A percentile compares a stretch with the other conserved stretches of the same genome.
Evolutionary conservation across 2,888 invertebrate genomes (phyloP).

Genomic region (Agrochola lychnidis): DNA sequence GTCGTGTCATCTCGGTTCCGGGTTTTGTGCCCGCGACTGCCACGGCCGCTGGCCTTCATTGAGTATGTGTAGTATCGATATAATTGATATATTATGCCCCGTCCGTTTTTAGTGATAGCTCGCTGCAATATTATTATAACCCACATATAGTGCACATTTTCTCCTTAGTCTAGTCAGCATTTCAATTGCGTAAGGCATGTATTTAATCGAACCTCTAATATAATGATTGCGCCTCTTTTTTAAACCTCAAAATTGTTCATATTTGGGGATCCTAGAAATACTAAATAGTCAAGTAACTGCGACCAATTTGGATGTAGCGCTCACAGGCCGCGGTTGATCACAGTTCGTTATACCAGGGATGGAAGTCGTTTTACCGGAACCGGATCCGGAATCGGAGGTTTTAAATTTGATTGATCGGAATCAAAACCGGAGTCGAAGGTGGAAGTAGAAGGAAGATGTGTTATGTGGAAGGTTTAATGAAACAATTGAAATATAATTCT

Average conservation of each 20-base stretch:
- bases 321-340: not conserved
- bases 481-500: too few species aligned
- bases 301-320: not conserved
- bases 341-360: not conserved
- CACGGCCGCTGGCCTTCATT: not conserved
- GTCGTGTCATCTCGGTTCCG: not conserved
- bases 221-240: not conserved
- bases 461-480: too few species aligned
- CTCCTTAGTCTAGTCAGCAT: conserved; percentile 1
- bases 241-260: not conserved
- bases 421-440: too few species aligned
- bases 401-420: too few species aligned
- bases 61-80: not conserved
- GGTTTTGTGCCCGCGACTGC: not conserved
- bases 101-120: conserved; percentile 12
- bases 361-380: too few species aligned
- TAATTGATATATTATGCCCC: not conserved
- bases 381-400: too few species aligned
- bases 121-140: conserved; percentile 35
- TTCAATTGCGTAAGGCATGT: not conserved
- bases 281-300: not conserved
- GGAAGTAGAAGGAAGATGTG: too few species aligned
- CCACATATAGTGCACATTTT: conserved; percentile 26
- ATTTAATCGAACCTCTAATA: not conserved
- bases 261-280: not conserved